Percentiles rank a stretch among this genome's conserved stretches.
These are phyloP conservation scores for Myopa testacea DNA, from an alignment of 2,888 invertebrate species.

Conservation along the genomic window DNA sequence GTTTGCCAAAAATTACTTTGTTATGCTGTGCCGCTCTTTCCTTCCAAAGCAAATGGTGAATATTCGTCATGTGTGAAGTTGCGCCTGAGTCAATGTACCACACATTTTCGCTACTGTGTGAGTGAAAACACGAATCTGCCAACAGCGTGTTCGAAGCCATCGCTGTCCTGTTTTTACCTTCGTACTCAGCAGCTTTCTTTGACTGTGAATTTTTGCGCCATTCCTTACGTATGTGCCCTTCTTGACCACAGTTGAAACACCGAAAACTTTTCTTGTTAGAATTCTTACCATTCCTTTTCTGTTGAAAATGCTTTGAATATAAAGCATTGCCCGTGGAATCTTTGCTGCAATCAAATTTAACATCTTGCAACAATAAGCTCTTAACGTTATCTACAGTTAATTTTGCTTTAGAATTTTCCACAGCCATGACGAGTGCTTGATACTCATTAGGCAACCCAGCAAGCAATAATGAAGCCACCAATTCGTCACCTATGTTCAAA, in stretches of 20 bases:
- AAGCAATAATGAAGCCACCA: constrained; percentile 44
- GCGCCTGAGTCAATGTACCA: not conserved
- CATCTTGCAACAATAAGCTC: constrained; percentile 42
- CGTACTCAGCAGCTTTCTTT: not conserved
- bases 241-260: constrained; percentile 41
- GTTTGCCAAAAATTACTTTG: not conserved
- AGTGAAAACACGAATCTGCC: not conserved
- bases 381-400: constrained; percentile 24
- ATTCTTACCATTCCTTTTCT: not conserved
- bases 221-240: constrained; percentile 30
- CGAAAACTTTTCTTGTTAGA: not conserved
- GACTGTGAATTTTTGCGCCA: constrained; percentile 3
- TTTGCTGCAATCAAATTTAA: constrained; percentile 33
- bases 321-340: not conserved
- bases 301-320: constrained; percentile 34
- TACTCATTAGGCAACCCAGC: constrained; percentile 43
- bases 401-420: constrained; percentile 17
- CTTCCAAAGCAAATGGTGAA: not conserved
- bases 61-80: constrained; percentile 4
- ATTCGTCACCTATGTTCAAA: constrained; percentile 46
- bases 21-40: not conserved
- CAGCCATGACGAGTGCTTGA: too few species aligned
- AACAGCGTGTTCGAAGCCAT: not conserved
- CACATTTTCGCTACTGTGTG: not conserved
- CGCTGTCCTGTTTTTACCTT: constrained; percentile 14